These are phyloP conservation scores for Podabrus alpinus DNA, from an alignment of 2,888 invertebrate species.

Conservation along the genomic window DNA sequence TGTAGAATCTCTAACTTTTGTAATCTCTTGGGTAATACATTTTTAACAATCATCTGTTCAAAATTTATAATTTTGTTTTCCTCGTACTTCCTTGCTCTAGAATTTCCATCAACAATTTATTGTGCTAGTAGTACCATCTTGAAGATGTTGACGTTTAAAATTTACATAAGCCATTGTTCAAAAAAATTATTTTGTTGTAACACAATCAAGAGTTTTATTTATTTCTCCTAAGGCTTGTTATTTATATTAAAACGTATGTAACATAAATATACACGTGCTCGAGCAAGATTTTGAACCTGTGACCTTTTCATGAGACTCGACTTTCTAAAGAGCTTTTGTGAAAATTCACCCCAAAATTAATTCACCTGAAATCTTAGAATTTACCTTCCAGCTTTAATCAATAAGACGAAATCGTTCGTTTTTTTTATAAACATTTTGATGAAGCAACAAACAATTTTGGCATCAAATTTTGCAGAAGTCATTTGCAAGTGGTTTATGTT, in stretches of 20 bases:
- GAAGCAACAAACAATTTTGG: neutral
- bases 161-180: neutral
- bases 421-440: neutral
- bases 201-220: neutral
- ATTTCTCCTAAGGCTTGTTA: neutral
- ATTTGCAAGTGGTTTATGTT: conserved; percentile 2
- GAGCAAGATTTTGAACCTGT: neutral
- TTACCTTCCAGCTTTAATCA: neutral
- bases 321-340: neutral
- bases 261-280: neutral
- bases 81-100: neutral
- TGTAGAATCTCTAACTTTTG: no score
- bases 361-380: neutral
- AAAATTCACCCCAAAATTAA: neutral
- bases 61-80: neutral
- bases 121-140: neutral
- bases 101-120: neutral
- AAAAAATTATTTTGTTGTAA: neutral
- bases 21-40: no score
- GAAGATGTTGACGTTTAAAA: neutral
- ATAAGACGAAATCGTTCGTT: neutral
- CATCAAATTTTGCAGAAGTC: neutral
- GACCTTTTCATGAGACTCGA: neutral
- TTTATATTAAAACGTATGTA: neutral
- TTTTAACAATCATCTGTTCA: neutral